Evolutionary conservation across 2,888 invertebrate genomes (phyloP).

Genomic region (Tanaodytes sp.): DNA sequence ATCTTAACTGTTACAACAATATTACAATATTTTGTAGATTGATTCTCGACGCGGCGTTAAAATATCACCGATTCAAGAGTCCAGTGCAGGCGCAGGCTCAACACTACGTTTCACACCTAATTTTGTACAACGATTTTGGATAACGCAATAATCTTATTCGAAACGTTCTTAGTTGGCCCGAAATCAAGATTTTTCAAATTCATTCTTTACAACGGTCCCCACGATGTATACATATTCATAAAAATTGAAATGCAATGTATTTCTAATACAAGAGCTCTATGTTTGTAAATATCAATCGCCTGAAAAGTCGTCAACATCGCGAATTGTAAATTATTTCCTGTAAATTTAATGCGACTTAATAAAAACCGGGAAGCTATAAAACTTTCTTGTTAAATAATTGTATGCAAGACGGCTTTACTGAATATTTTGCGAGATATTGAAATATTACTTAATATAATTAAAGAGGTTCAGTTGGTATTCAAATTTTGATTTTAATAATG

Average conservation of each 20-base stretch:
- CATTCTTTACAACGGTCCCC: too few relatives aligned
- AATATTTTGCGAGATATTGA: slow-evolving; percentile 12
- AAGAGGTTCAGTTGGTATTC: too few relatives aligned
- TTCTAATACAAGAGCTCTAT: neutral
- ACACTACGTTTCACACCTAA: slow-evolving; percentile 9
- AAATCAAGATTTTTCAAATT: too few relatives aligned
- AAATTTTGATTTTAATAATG: too few relatives aligned
- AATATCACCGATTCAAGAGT: slow-evolving; percentile 51
- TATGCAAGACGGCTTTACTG: slow-evolving; percentile 12
- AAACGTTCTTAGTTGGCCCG: too few relatives aligned
- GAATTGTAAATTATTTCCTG: slow-evolving; percentile 43
- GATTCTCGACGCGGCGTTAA: slow-evolving; percentile 36
- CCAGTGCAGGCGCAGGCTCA: slow-evolving; percentile 66
- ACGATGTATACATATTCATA: too few relatives aligned
- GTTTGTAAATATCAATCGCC: too few relatives aligned
- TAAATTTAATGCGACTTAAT: slow-evolving; percentile 38
- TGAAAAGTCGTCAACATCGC: slow-evolving; percentile 18
- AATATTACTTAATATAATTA: too few relatives aligned
- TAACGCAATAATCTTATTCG: slow-evolving; percentile 1
- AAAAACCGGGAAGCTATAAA: slow-evolving; percentile 19
- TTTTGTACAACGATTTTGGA: slow-evolving; percentile 17
- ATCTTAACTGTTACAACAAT: slow-evolving; percentile 60
- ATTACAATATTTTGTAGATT: slow-evolving; percentile 55
- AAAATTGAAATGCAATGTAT: neutral
- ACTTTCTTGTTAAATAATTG: slow-evolving; percentile 33